Evolutionary conservation across 2,113 vertebrate species (phyloP), one percentile per base, ranked within the genome.

Genomic region (Amblyornis subalaris): DNA sequence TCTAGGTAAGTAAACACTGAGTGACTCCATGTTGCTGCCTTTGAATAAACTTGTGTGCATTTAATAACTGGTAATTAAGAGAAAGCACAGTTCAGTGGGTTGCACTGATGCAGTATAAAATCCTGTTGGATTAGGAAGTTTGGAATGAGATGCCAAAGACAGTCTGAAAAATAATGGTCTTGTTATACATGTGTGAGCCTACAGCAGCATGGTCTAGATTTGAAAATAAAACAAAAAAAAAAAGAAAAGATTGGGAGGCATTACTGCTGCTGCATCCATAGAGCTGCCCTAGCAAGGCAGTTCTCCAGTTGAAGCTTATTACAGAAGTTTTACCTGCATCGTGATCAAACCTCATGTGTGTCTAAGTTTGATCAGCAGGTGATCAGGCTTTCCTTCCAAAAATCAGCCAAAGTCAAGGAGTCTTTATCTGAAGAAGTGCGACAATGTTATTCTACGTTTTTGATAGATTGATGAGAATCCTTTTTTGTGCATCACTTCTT

Each of bases 1-100:
- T 51, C 95, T 99, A 74, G 99, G 99, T 99, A 97, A 98, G 98
- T 93, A 44, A 73, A 40, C 60, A 8, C 11, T 14, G 7, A 88
- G 47, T 85, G 47, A 80, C 17, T 75, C 45, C n/a, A 16, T 33
- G n/a, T 71, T 54, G 33, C 29, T 85, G 70, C 77, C 78, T 90
- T 87, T 91, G 42, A 78, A 74, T 78, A 66, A 76, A 36, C 31
- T 11, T 50, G 25, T 73, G 28, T 45, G 12, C 15, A 23, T 74
- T 93, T 83, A 48, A 44, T 48, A 71, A 66, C 50, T 40, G 25
- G 33, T 89, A 11, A 48, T 53, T 28, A 54, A 51, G n/a, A 93
- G 71, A 55, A 84, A 66, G 57, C 42, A 18, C 33, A 47, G 47
- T 29, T 87, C 31, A 62, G 42, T 57, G 45, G 45, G 48, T 64